Evolutionary conservation across 2,888 invertebrate genomes (phyloP).

Genomic region (Brachylomia viminalis): DNA sequence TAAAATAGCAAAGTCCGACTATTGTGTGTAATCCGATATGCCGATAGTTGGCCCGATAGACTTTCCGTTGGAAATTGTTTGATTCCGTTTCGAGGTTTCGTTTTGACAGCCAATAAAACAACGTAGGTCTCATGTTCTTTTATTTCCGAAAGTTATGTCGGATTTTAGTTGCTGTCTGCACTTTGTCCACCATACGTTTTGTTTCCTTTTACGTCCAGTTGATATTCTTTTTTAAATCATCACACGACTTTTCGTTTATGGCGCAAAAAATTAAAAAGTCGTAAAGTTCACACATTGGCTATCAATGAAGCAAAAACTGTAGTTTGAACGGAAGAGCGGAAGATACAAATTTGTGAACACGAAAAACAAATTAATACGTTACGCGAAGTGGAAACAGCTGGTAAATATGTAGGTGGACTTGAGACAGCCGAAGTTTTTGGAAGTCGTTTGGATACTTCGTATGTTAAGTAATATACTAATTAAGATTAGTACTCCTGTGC

Average conservation of each 20-base stretch:
- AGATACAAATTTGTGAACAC: constrained; percentile 87
- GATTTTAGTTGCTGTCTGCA: constrained; percentile 67
- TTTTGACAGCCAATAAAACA: constrained; percentile 76
- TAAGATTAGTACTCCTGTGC: constrained; percentile 12
- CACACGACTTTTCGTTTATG: constrained; percentile 63
- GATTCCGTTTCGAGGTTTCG: constrained; percentile 79
- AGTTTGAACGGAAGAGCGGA: constrained; percentile 79
- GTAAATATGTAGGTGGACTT: constrained; percentile 52
- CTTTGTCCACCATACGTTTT: constrained; percentile 52
- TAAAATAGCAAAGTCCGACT: constrained; percentile 78
- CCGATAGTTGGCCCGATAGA: constrained; percentile 84
- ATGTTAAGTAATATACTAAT: constrained; percentile 28
- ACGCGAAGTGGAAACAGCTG: constrained; percentile 86
- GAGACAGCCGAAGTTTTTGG: constrained; percentile 45
- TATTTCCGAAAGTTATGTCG: constrained; percentile 58
- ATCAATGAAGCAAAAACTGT: constrained; percentile 68
- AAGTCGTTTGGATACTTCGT: constrained; percentile 30
- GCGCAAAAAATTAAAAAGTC: constrained; percentile 58
- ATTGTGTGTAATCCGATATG: constrained; percentile 86
- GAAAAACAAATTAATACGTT: constrained; percentile 87
- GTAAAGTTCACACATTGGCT: constrained; percentile 65
- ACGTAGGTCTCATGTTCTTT: constrained; percentile 58
- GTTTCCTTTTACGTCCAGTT: constrained; percentile 58
- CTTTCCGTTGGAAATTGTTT: constrained; percentile 84
- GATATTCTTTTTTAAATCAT: constrained; percentile 61